Evolutionary conservation across 1,140 invertebrate species (phyloP).

Genomic region (Sipha flava): DNA sequence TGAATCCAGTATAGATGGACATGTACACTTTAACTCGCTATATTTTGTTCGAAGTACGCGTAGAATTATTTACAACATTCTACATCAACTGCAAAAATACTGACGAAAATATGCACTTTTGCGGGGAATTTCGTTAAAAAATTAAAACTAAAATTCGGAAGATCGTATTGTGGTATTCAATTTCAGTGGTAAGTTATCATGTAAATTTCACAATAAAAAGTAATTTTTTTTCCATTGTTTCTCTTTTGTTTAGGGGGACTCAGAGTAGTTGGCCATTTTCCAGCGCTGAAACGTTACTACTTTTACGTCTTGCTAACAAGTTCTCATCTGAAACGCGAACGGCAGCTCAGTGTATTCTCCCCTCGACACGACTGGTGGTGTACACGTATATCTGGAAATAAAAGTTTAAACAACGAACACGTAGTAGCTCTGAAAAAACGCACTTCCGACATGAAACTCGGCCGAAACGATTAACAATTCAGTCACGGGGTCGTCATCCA

Average conservation of each 20-base stretch:
- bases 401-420: constrained; percentile 7
- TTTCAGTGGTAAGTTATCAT: neutral
- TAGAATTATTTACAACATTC: too few species aligned
- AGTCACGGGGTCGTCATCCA: neutral
- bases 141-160: too few species aligned
- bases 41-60: too few species aligned
- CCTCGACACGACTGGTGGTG: neutral
- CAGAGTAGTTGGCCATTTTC: neutral
- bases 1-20: too few species aligned
- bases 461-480: neutral
- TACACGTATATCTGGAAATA: neutral
- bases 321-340: neutral
- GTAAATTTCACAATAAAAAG: neutral
- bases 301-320: neutral
- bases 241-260: neutral
- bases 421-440: neutral
- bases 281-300: neutral
- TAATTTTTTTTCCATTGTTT: too few species aligned
- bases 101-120: too few species aligned
- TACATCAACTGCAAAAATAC: too few species aligned
- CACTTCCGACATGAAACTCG: neutral
- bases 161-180: too few species aligned
- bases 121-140: too few species aligned
- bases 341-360: neutral
- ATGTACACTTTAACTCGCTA: too few species aligned